Base-by-base conservation (phyloP, 2,113 vertebrate species). In the Percopsis transmontana region DNA sequence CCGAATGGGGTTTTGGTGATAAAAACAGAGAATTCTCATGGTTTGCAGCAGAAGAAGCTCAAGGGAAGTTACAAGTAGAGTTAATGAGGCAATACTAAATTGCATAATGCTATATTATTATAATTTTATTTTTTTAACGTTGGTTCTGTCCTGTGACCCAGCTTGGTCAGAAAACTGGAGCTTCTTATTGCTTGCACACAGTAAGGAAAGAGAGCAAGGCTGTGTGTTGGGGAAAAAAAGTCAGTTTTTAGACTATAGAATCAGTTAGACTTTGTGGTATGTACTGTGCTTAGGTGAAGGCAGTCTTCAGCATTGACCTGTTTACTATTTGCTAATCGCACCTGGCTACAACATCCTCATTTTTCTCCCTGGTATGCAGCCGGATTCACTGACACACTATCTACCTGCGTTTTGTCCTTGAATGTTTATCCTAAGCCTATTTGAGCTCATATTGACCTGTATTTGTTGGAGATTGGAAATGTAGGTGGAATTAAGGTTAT, bases 361-460 rank as follows among this genome's bases (percentile, higher is more conserved):
- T 77, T 82, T 51, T 62, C 48, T 84, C 56, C 58, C 54, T 60
- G 80, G 79, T 76, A 71, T 81, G 77, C 77, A 71, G 56, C 45
- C 18, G 21, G 59, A 74, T 54, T 56, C 42, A 2, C n/a, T 58
- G 47, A 33, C 77, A 81, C 80, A 80, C 78, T 19, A 66, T 8
- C 23, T n/a, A 61, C 74, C 76, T 39, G 40, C 50, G 76, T 76
- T 82, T 70, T 85, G 81, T 76, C 79, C 69, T 84, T 80, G 67
- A 70, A 54, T 63, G 19, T 14, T 50, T 66, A 56, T 20, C 20
- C 10, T 68, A 76, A 80, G 71, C 19, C 33, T 63, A 62, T 84
- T 72, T 65, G 52, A 71, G 62, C 58, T 77, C 15, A 20, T 2
- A n/a, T 45, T 58, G 79, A 73, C 75, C 79, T 77, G 76, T 60